Conservation (phyloP, 2,888 invertebrate species). For the Cataglyphis albicans region DNA sequence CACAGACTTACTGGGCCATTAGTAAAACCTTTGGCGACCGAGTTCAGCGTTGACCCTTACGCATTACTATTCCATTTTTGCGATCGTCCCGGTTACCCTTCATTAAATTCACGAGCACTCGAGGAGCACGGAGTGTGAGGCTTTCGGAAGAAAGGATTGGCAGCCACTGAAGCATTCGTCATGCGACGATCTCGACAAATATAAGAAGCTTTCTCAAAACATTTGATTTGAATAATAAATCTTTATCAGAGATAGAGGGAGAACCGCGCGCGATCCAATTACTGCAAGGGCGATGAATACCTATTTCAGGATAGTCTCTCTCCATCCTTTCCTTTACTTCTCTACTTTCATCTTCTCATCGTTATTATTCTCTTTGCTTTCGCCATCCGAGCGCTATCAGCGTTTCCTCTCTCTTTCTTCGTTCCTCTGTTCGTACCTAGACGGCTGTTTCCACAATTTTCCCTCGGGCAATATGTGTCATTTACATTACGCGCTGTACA, state of each 20-base stretch:
- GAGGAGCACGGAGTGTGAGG: conserved; percentile 19
- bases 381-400: conserved; percentile 47
- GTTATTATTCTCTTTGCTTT: conserved; percentile 52
- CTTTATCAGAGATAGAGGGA: conserved; percentile 78
- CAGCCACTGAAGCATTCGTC: conserved; percentile 69
- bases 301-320: conserved; percentile 74
- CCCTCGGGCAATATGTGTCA: conserved; percentile 77
- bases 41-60: conserved; percentile 31
- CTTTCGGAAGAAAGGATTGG: conserved; percentile 66
- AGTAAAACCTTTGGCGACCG: conserved; percentile 27
- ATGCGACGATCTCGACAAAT: conserved; percentile 61
- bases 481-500: conserved; percentile 71
- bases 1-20: conserved; percentile 31
- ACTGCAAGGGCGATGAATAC: conserved; percentile 80
- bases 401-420: conserved; percentile 26
- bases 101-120: conserved; percentile 65
- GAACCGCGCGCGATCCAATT: conserved; percentile 79
- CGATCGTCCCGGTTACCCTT: conserved; percentile 56
- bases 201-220: conserved; percentile 75
- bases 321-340: conserved; percentile 20
- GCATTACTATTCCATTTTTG: conserved; percentile 60
- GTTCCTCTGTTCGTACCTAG: conserved; percentile 54
- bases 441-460: conserved; percentile 66
- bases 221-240: conserved; percentile 81
- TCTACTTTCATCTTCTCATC: conserved; percentile 34